Percentiles rank a stretch among this genome's conserved stretches.
These are phyloP conservation scores for Panurus biarmicus DNA, from an alignment of 2,113 vertebrate genomes.

Conservation along the genomic window DNA sequence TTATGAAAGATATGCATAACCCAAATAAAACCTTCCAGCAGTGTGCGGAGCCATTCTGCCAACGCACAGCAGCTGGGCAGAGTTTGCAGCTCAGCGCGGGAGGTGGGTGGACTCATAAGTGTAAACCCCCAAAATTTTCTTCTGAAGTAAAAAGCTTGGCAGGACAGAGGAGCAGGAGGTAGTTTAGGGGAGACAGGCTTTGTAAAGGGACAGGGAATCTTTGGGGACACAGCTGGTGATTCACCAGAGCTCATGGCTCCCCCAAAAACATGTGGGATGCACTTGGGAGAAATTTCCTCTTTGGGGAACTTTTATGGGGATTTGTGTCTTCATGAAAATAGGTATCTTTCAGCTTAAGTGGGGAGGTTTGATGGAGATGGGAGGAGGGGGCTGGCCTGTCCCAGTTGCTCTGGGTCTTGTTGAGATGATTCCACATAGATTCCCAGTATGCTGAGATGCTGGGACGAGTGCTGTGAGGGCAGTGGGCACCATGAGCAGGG, in stretches of 20 bases:
- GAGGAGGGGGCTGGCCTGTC: neutral
- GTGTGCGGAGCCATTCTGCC: neutral
- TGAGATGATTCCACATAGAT: neutral
- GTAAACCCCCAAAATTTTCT: neutral
- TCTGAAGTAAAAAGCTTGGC: neutral
- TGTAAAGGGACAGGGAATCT: neutral
- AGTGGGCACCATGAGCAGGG: neutral
- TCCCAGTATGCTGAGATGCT: neutral
- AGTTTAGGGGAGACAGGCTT: neutral
- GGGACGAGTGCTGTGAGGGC: fast-evolving
- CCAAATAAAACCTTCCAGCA: conserved; percentile 15
- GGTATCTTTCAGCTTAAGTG: neutral
- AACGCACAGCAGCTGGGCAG: neutral
- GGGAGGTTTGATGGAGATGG: neutral
- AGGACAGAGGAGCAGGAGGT: neutral
- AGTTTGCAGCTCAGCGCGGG: neutral
- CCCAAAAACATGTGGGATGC: neutral
- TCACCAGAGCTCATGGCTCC: neutral
- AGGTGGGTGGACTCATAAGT: neutral
- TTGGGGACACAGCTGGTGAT: neutral
- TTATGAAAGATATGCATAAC: conserved; percentile 17
- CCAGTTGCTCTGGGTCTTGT: fast-evolving
- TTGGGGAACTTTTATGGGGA: neutral
- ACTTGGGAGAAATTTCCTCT: neutral
- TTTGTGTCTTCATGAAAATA: neutral